phyloP scores from a whole-genome alignment of 2,888 invertebrate species.

The Dione vanillae region DNA sequence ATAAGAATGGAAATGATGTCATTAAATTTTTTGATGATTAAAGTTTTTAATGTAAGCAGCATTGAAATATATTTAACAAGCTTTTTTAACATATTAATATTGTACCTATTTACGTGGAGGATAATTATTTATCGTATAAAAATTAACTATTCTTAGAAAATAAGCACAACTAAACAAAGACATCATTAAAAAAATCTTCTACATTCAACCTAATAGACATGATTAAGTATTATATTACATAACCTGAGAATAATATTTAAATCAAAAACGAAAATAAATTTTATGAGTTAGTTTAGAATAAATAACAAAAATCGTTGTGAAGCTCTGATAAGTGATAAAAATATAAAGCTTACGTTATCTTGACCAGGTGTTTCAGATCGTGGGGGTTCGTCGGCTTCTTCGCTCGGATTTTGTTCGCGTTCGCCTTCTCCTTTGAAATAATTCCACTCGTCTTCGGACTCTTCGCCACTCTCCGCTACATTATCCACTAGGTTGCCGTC shows the following conservation, averaged over 20 bases:
- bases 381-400: slow-evolving; percentile 82
- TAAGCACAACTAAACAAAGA: not conserved
- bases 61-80: not conserved
- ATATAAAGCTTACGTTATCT: slow-evolving; percentile 69
- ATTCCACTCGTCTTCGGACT: slow-evolving; percentile 95
- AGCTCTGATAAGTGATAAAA: not conserved
- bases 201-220: not conserved
- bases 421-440: slow-evolving; percentile 89
- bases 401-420: slow-evolving; percentile 83
- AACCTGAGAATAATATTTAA: slow-evolving; percentile 5
- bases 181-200: not conserved
- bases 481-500: slow-evolving; percentile 86
- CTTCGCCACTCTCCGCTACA: slow-evolving; percentile 90
- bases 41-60: no score
- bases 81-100: not conserved
- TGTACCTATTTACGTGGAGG: not conserved
- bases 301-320: not conserved
- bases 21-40: not conserved
- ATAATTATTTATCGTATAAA: not conserved
- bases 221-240: not conserved
- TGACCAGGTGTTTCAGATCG: slow-evolving; percentile 79
- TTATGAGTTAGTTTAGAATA: not conserved
- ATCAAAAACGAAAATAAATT: not conserved
- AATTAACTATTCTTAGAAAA: slow-evolving; percentile 7
- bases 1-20: slow-evolving; percentile 1